Conservation (phyloP, 2,113 vertebrate genomes). For the Platycercus adscitus region DNA sequence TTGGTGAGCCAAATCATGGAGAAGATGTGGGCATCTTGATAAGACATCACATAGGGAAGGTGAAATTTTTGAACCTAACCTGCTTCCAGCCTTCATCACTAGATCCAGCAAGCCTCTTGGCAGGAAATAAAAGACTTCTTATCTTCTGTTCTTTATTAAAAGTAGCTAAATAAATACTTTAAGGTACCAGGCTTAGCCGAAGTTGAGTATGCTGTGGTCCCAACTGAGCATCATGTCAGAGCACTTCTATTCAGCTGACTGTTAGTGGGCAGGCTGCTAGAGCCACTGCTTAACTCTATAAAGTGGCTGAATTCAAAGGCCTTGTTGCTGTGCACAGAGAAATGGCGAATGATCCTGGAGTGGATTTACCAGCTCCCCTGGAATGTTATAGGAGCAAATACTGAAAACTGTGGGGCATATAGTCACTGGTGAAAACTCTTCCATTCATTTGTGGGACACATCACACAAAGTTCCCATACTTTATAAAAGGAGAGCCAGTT, state of each 20-base stretch:
- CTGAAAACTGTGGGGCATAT: neutral
- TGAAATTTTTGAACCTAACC: constrained; percentile 10
- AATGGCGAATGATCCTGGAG: neutral
- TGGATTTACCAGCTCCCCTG: neutral
- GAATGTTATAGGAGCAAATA: neutral
- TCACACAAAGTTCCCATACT: neutral
- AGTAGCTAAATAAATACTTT: constrained; percentile 11
- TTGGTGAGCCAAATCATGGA: neutral
- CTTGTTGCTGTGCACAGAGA: neutral
- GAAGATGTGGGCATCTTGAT: neutral
- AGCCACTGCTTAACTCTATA: constrained; percentile 6
- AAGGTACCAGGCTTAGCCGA: neutral
- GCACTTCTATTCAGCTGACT: constrained; percentile 18
- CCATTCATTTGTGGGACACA: neutral
- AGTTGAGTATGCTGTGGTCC: constrained; percentile 2
- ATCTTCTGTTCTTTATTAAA: neutral
- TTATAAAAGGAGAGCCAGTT: neutral
- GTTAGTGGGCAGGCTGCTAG: constrained; percentile 2
- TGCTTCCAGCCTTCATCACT: neutral
- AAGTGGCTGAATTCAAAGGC: constrained; percentile 36
- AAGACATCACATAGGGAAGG: neutral
- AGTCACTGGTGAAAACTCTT: neutral
- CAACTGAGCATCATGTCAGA: constrained; percentile 8
- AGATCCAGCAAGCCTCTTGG: neutral
- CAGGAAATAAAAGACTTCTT: constrained; percentile 9